Conservation (phyloP, 2,888 invertebrate genomes). For the Callosobruchus maculatus region DNA sequence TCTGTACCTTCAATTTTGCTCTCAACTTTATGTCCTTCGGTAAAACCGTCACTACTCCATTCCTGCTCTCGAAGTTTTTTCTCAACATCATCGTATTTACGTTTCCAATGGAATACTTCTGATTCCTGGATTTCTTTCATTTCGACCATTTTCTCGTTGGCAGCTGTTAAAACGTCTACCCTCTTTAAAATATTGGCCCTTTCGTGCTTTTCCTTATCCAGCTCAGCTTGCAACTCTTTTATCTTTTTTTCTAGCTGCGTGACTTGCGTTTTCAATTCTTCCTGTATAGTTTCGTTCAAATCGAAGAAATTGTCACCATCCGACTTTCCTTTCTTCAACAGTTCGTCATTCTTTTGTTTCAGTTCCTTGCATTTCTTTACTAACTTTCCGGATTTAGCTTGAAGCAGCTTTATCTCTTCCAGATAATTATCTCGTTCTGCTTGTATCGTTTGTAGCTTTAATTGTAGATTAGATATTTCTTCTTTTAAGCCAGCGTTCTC, state of each 20-base stretch:
- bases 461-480: slow-evolving; percentile 54
- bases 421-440: slow-evolving; percentile 56
- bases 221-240: slow-evolving; percentile 56
- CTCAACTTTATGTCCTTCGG: slow-evolving; percentile 2
- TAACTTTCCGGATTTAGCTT: slow-evolving; percentile 72
- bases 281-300: slow-evolving; percentile 74
- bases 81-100: slow-evolving; percentile 66
- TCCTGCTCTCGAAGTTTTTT: slow-evolving; percentile 60
- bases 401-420: slow-evolving; percentile 61
- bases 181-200: slow-evolving; percentile 66
- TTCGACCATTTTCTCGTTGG: slow-evolving; percentile 74
- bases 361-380: slow-evolving; percentile 82
- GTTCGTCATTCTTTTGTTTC: slow-evolving; percentile 64
- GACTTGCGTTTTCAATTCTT: slow-evolving; percentile 72
- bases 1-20: slow-evolving; percentile 41
- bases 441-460: slow-evolving; percentile 58
- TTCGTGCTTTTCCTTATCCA: slow-evolving; percentile 62
- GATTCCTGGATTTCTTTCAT: slow-evolving; percentile 78
- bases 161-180: slow-evolving; percentile 68
- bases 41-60: slow-evolving; percentile 47
- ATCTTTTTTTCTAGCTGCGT: slow-evolving; percentile 62
- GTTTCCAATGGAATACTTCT: slow-evolving; percentile 70
- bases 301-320: slow-evolving; percentile 50
- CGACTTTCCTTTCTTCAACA: slow-evolving; percentile 29
- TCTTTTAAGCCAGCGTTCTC: slow-evolving; percentile 36